A percentile compares a stretch with the other conserved stretches of the same genome.
These are phyloP conservation scores for Theocolax elegans DNA, from an alignment of 1,140 invertebrate species.

Conservation along the genomic window DNA sequence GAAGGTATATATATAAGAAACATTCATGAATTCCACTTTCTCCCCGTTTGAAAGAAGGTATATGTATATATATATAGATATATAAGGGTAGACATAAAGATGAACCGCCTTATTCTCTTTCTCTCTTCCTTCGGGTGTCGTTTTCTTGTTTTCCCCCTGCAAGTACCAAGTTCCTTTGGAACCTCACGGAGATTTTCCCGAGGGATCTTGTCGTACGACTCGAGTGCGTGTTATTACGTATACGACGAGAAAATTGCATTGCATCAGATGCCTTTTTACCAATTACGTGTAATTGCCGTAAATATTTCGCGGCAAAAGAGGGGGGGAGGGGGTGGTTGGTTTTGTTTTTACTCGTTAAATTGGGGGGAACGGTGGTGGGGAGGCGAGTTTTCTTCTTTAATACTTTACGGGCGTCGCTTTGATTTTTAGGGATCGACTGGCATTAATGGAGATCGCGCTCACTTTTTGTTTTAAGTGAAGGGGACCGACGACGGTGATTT, in stretches of 20 bases:
- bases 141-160: constrained; percentile 35
- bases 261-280: constrained; percentile 45
- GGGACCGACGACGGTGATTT: too few relatives aligned
- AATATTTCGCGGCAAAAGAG: constrained; percentile 38
- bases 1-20: background rate
- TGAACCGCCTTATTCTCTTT: constrained; percentile 10
- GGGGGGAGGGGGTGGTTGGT: too few relatives aligned
- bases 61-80: too few relatives aligned
- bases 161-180: constrained; percentile 47
- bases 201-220: constrained; percentile 38
- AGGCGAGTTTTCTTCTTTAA: too few relatives aligned
- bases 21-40: constrained; percentile 18
- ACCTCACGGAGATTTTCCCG: constrained; percentile 25
- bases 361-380: too few relatives aligned
- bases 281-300: constrained; percentile 35
- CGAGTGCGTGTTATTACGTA: constrained; percentile 21
- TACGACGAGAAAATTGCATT: constrained; percentile 17
- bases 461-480: too few relatives aligned
- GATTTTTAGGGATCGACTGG: constrained; percentile 6
- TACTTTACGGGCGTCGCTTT: background rate
- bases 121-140: constrained; percentile 28
- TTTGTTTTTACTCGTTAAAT: constrained; percentile 42
- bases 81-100: constrained; percentile 32
- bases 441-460: background rate
- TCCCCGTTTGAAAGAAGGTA: too few relatives aligned